Evolutionary conservation across 2,888 invertebrate species (phyloP).

Genomic region (Amorpha juglandis): DNA sequence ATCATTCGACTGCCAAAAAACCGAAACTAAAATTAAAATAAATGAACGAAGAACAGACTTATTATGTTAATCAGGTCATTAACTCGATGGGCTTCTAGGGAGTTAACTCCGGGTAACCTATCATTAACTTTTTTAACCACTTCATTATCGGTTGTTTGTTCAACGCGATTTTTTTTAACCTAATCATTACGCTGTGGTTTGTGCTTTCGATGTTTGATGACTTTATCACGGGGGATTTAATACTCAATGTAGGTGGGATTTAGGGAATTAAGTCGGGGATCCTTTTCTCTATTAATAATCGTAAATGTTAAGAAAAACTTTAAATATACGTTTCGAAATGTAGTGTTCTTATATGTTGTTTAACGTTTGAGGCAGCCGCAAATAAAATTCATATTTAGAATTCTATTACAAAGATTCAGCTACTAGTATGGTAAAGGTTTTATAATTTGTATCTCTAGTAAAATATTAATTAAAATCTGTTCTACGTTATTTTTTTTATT

Average conservation of each 20-base stretch:
- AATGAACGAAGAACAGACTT: slow-evolving; percentile 51
- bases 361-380: no score
- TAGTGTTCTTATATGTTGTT: no score
- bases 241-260: slow-evolving; percentile 35
- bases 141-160: slow-evolving; percentile 66
- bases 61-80: slow-evolving; percentile 70
- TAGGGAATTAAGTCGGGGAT: not conserved
- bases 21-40: slow-evolving; percentile 47
- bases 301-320: not conserved
- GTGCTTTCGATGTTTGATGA: slow-evolving; percentile 48
- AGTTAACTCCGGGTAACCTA: slow-evolving; percentile 61
- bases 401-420: no score
- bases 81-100: slow-evolving; percentile 63
- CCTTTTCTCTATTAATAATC: not conserved
- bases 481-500: no score
- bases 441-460: no score
- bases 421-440: no score
- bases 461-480: no score
- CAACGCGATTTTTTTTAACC: slow-evolving; percentile 51
- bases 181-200: slow-evolving; percentile 48
- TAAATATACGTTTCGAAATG: no score
- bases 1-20: slow-evolving; percentile 30
- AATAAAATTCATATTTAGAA: no score
- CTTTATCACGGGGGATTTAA: slow-evolving; percentile 54
- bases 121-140: slow-evolving; percentile 59